These are phyloP conservation scores for Astyanax mexicanus DNA, from an alignment of 2,797 vertebrate genomes.

Conservation along the genomic window DNA sequence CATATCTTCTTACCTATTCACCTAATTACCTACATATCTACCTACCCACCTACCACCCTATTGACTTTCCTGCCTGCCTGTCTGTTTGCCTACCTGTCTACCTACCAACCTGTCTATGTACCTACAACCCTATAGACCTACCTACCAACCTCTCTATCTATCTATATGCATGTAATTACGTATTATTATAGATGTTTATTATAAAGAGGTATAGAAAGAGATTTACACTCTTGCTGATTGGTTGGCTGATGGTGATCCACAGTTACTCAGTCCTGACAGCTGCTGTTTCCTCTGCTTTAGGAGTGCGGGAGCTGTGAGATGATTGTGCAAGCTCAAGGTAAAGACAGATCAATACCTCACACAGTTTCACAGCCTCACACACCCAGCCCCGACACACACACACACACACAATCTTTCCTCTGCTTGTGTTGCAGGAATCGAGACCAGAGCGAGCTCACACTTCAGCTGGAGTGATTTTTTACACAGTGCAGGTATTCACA, in stretches of 20 bases:
- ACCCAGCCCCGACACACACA: background rate
- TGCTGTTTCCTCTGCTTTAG: slow-evolving; percentile 71
- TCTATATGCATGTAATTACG: too few species aligned
- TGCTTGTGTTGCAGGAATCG: slow-evolving; percentile 78
- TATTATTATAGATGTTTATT: too few species aligned
- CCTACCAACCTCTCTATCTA: too few species aligned
- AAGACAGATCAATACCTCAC: slow-evolving; percentile 57
- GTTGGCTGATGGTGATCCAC: background rate
- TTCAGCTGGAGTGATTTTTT: slow-evolving; percentile 89
- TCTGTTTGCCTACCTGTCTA: too few species aligned
- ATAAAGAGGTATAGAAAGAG: too few species aligned
- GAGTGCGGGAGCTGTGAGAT: slow-evolving; percentile 85
- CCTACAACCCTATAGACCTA: too few species aligned
- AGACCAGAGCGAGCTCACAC: slow-evolving; percentile 72
- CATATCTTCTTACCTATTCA: too few species aligned
- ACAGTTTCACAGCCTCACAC: background rate
- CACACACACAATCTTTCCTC: background rate
- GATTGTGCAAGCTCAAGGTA: slow-evolving; percentile 92
- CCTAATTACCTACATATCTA: too few species aligned
- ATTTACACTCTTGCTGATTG: background rate
- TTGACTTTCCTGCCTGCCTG: too few species aligned
- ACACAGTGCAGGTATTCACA: slow-evolving; percentile 81
- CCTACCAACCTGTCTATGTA: too few species aligned
- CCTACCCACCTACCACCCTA: too few species aligned
- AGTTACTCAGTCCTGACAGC: background rate